Percentiles rank a stretch among this genome's conserved stretches.
phyloP scores from a whole-genome alignment of 2,888 invertebrate genomes.

The Neria commutata region DNA sequence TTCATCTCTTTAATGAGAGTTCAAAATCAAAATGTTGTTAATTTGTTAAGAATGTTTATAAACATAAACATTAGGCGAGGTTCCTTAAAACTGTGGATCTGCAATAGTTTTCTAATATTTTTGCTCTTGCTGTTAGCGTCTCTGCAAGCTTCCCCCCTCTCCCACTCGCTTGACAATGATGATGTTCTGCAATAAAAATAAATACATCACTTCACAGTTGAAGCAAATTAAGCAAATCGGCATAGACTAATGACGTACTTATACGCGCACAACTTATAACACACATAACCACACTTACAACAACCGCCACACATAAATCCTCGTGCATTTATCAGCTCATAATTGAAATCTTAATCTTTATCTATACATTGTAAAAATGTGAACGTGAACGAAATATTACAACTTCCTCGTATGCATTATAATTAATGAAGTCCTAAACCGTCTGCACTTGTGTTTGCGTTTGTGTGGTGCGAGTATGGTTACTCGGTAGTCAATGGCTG shows the following conservation, averaged over 20 bases:
- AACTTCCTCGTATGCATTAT: not conserved
- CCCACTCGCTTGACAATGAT: not conserved
- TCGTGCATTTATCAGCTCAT: not conserved
- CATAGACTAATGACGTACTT: conserved; percentile 11
- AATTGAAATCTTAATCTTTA: not conserved
- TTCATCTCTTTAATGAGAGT: not conserved
- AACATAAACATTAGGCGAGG: not conserved
- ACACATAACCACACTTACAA: not conserved
- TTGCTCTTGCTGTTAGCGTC: too few relatives aligned
- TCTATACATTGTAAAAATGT: not conserved
- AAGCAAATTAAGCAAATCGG: conserved; percentile 9
- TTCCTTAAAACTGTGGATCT: not conserved
- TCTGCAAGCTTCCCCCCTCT: too few relatives aligned
- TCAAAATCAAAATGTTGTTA: too few relatives aligned
- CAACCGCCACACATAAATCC: not conserved
- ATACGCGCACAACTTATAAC: not conserved
- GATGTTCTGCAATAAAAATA: too few relatives aligned
- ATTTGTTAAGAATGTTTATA: too few relatives aligned
- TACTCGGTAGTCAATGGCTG: not conserved
- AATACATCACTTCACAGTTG: conserved; percentile 4
- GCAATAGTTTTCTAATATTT: not conserved
- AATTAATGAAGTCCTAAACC: not conserved
- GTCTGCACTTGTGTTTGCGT: not conserved
- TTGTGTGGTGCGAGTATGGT: not conserved
- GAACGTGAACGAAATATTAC: not conserved